Evolutionary conservation across 2,888 invertebrate species (phyloP), one percentile per base, ranked within the genome.

Genomic region (Psylliodes chrysocephalus): DNA sequence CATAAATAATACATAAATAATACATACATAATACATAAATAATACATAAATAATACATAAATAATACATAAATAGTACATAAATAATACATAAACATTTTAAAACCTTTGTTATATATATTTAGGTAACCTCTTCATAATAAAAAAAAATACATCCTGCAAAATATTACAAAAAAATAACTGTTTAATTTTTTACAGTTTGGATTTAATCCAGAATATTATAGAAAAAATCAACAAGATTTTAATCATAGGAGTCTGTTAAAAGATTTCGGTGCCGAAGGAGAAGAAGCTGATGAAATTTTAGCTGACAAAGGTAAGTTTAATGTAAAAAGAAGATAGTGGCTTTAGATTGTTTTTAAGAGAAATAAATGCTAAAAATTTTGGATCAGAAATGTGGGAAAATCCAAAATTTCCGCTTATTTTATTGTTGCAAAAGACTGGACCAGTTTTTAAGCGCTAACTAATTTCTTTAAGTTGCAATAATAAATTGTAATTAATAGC

Each of bases 121-220:
- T n/a, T n/a, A n/a, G n/a, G n/a, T n/a, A n/a, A n/a, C n/a, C n/a
- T n/a, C n/a, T n/a, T n/a, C n/a, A n/a, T n/a, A n/a, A n/a, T n/a
- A n/a, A n/a, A n/a, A n/a, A n/a, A n/a, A n/a, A n/a, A n/a, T n/a
- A n/a, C n/a, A n/a, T n/a, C n/a, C n/a, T n/a, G n/a, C n/a, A n/a
- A n/a, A n/a, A n/a, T n/a, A n/a, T n/a, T n/a, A n/a, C 18, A 15
- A 22, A 10, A 5, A 22, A 57, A 30, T 35, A 38, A 22, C 15
- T 46, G 3, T 22, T 42, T 62, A n/a, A n/a, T 63, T 33, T 75
- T 77, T 56, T 79, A n/a, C n/a, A 94, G 94, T 87, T 89, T 77
- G 94, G 91, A 42, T 87, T 89, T 55, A 90, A 91, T 51, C 90
- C 94, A 33, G 94, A 94, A 75, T 91, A 91, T 78, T 95, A 94